phyloP scores from a whole-genome alignment of 2,797 vertebrate genomes.

The Onychomys arenicola region DNA sequence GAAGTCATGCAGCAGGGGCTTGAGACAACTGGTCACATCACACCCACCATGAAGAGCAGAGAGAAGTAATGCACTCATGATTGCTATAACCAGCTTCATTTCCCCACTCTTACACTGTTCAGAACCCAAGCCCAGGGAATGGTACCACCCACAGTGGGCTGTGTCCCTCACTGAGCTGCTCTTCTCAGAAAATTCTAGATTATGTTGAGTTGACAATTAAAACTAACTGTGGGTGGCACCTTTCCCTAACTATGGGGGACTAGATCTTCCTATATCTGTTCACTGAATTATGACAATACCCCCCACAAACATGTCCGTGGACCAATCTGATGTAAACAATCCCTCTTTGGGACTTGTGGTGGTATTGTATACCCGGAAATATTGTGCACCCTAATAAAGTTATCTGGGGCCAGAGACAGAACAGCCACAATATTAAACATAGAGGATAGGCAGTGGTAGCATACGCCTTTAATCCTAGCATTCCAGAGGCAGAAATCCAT shows the following conservation, averaged over 20 bases:
- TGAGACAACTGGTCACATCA: background rate
- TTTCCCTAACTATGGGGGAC: background rate
- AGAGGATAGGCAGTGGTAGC: too few relatives aligned
- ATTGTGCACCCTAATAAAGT: too few relatives aligned
- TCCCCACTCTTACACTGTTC: background rate
- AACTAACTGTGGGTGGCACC: background rate
- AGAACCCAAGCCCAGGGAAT: background rate
- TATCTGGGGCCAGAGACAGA: too few relatives aligned
- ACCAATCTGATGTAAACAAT: background rate
- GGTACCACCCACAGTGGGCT: background rate
- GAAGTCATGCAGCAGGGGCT: background rate
- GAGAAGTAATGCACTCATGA: background rate
- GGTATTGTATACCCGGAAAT: too few relatives aligned
- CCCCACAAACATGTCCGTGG: too few relatives aligned
- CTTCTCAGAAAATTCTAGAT: background rate
- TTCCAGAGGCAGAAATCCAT: too few relatives aligned
- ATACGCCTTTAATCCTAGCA: too few relatives aligned
- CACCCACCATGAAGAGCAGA: background rate
- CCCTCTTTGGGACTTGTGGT: background rate
- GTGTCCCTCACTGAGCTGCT: too few relatives aligned
- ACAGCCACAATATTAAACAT: too few relatives aligned
- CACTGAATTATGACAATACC: background rate
- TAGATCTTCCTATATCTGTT: background rate
- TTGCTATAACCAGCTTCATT: background rate
- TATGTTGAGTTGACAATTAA: background rate